These are phyloP conservation scores for Microcebus tavaratra DNA, from an alignment of 2,113 vertebrate species.

Conservation along the genomic window DNA sequence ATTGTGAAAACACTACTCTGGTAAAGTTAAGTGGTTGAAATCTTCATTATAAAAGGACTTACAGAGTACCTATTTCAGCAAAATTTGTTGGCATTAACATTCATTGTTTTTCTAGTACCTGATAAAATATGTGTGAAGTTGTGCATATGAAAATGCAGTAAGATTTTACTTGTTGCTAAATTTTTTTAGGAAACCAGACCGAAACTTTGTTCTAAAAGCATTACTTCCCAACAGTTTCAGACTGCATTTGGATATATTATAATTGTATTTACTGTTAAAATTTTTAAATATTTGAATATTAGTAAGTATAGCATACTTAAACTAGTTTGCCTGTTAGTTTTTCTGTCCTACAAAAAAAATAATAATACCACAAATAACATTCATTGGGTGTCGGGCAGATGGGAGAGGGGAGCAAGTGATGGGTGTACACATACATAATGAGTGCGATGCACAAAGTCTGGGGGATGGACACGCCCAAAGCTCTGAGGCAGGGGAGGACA, in stretches of 20 bases:
- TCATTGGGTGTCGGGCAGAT: too few relatives aligned
- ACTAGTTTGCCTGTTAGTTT: slow-evolving; percentile 56
- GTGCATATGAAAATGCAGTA: slow-evolving; percentile 72
- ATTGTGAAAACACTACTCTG: slow-evolving; percentile 46
- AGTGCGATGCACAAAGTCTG: too few relatives aligned
- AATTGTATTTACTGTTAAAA: slow-evolving; percentile 66
- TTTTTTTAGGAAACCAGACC: slow-evolving; percentile 42
- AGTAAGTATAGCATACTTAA: slow-evolving; percentile 54
- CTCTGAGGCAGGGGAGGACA: too few relatives aligned
- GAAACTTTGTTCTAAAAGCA: slow-evolving; percentile 66
- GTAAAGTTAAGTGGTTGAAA: slow-evolving; percentile 29
- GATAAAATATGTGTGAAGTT: slow-evolving; percentile 70
- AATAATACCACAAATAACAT: too few relatives aligned
- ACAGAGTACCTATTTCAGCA: slow-evolving; percentile 28
- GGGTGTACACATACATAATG: too few relatives aligned
- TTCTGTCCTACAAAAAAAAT: slow-evolving; percentile 54
- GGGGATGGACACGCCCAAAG: too few relatives aligned
- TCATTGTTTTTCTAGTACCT: slow-evolving; percentile 60
- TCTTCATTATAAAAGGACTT: slow-evolving; percentile 26
- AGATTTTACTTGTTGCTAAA: slow-evolving; percentile 64
- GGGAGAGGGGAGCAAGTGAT: too few relatives aligned
- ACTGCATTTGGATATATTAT: slow-evolving; percentile 35
- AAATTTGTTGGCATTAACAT: slow-evolving; percentile 29
- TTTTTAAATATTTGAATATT: slow-evolving; percentile 42
- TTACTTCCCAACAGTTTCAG: background rate